Evolutionary conservation across 2,797 vertebrate genomes (phyloP), one percentile per base, ranked within the genome.

Genomic region (Coreius guichenoti): DNA sequence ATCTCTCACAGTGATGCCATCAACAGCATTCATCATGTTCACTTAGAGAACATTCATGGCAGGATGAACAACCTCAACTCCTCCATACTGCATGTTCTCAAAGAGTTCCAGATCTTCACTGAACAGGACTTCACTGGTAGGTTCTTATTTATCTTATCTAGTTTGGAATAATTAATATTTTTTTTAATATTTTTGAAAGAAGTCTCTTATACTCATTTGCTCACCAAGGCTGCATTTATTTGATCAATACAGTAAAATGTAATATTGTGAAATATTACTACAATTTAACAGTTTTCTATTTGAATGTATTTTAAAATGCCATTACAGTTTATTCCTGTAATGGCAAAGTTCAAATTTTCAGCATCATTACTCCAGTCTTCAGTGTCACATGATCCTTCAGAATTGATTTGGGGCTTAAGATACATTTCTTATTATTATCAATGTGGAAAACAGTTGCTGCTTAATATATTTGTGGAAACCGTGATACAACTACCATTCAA

Each of bases 11-110:
- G 94, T 1, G 92, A 94, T 12, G 81, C 94, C 74, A 95, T 99
- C 61, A 89, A 95, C 70, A 94, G 94, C 86, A 95, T 98, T 85
- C 93, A 96, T 61, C 93, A 91, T 5, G 92, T 94, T 26, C 95
- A 97, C 91, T 92, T 97, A 23, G 92, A 93, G 86, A 90, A 92
- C 12, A 87, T 97, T 86, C 93, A 95, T 81, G 91, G 89, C 17
- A 88, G 93, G 75, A 93, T 97, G 0, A 89, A 92, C 9, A 88
- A 88, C 67, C 93, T 99, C 78, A 98, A 99, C 91, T 92, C 94
- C 36, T 97, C 97, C 2, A 86, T 99, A 85, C 81, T 94, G 78
- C 91, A 95, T 12, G 90, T 97, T 87, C 91, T 91, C 33, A 90
- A 92, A 2, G 93, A 94, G 84, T 94, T 98, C 91, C 92, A 94